Evolutionary conservation across 2,113 vertebrate genomes (phyloP).

Genomic region (Stegastes partitus): DNA sequence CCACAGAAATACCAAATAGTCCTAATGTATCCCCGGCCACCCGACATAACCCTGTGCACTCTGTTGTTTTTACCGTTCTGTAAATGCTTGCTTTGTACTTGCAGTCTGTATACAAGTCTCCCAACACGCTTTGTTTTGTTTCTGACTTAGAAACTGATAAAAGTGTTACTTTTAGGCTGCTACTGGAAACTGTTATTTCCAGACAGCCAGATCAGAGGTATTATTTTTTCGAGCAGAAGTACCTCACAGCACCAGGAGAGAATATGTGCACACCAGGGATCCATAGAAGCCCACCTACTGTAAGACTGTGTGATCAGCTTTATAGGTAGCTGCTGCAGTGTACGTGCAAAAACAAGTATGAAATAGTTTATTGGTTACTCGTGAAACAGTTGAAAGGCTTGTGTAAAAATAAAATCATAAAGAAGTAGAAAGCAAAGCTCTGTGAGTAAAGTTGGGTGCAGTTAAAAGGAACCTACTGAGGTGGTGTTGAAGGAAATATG

Average conservation of each 20-base stretch:
- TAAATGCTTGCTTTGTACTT: background rate
- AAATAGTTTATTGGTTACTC: constrained; percentile 6
- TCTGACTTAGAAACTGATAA: constrained; percentile 18
- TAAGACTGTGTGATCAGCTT: constrained; percentile 22
- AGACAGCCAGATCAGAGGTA: constrained; percentile 40
- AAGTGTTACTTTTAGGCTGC: constrained; percentile 28
- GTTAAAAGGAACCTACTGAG: background rate
- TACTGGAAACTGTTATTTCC: constrained; percentile 40
- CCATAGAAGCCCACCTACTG: constrained; percentile 9
- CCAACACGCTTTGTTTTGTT: constrained; percentile 12
- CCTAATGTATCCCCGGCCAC: background rate
- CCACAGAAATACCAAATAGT: background rate
- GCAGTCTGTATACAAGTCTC: constrained; percentile 7
- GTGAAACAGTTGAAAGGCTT: constrained; percentile 9
- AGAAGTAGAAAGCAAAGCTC: background rate
- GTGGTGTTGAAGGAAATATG: constrained; percentile 15
- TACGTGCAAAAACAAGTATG: constrained; percentile 5
- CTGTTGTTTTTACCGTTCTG: background rate
- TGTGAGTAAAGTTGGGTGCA: background rate
- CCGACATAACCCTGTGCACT: background rate
- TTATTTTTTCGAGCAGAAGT: constrained; percentile 21
- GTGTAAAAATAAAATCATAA: background rate
- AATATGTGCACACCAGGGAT: constrained; percentile 12
- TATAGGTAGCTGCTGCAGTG: constrained; percentile 11
- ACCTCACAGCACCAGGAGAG: constrained; percentile 2